Percentiles rank a stretch among this genome's conserved stretches.
Evolutionary conservation across 2,113 vertebrate species (phyloP).

Genomic region (Chaetorhynchus papuensis): DNA sequence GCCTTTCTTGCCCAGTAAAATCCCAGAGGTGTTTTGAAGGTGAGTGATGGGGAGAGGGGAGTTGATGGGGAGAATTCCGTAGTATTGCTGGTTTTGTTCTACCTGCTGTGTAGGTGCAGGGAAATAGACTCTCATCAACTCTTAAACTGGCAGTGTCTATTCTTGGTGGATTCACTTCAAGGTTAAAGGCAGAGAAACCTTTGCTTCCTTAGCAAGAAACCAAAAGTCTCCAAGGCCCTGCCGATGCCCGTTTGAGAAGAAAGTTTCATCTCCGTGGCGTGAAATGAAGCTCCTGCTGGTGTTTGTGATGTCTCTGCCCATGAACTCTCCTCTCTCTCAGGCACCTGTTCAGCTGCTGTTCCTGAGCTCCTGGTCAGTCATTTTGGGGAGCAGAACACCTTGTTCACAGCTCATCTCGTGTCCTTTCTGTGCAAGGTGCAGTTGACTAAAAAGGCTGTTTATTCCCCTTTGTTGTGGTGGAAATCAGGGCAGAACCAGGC

Average conservation of each 20-base stretch:
- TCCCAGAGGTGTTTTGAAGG: neutral
- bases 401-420: neutral
- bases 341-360: neutral
- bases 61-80: neutral
- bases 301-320: neutral
- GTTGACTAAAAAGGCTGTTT: neutral
- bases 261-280: neutral
- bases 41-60: neutral
- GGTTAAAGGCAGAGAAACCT: neutral
- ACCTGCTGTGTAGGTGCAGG: neutral
- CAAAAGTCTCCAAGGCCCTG: neutral
- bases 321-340: no score
- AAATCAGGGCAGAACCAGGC: neutral
- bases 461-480: neutral
- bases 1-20: neutral
- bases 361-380: neutral
- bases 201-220: neutral
- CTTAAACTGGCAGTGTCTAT: neutral
- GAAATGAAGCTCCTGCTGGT: neutral
- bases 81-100: neutral
- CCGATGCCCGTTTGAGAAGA: neutral
- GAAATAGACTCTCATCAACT: neutral
- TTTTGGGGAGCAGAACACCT: neutral
- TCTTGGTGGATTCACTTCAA: neutral
- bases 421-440: neutral